Evolutionary conservation across 2,113 vertebrate genomes (phyloP).

Genomic region (Centropus unirufus): DNA sequence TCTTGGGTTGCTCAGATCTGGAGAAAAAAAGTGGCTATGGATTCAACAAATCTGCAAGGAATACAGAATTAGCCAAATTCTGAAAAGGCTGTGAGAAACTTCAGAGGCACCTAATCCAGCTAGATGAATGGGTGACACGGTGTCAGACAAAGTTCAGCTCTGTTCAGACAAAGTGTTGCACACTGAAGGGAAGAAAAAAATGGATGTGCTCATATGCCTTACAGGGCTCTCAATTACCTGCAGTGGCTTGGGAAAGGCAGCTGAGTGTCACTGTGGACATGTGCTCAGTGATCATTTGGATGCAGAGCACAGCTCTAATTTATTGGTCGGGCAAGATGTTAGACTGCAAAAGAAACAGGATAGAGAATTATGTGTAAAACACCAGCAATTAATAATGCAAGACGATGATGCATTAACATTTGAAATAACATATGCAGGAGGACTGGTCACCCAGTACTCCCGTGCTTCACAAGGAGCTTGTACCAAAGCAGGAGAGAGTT

Average conservation of each 20-base stretch:
- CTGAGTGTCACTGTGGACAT: neutral
- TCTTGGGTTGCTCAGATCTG: neutral
- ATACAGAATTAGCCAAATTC: neutral
- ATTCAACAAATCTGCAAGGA: neutral
- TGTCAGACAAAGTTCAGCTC: constrained; percentile 38
- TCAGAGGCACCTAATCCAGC: neutral
- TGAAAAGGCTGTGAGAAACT: neutral
- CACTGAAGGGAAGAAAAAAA: constrained; percentile 3
- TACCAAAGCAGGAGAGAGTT: neutral
- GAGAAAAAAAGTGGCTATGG: neutral
- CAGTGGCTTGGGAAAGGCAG: constrained; percentile 20
- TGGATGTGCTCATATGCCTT: neutral
- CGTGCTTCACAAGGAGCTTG: neutral
- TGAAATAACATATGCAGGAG: constrained; percentile 1
- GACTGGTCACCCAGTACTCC: neutral
- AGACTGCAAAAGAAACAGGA: neutral
- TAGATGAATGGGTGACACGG: neutral
- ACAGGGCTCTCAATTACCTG: constrained; percentile 30
- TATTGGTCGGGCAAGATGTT: constrained; percentile 30
- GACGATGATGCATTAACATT: neutral
- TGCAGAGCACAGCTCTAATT: constrained; percentile 42
- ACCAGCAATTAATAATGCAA: constrained; percentile 31
- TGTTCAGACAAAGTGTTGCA: constrained; percentile 39
- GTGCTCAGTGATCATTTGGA: neutral
- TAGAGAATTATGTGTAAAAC: constrained; percentile 35